Evolutionary conservation across 2,113 vertebrate species (phyloP).

Genomic region (Dendropsophus ebraccatus): DNA sequence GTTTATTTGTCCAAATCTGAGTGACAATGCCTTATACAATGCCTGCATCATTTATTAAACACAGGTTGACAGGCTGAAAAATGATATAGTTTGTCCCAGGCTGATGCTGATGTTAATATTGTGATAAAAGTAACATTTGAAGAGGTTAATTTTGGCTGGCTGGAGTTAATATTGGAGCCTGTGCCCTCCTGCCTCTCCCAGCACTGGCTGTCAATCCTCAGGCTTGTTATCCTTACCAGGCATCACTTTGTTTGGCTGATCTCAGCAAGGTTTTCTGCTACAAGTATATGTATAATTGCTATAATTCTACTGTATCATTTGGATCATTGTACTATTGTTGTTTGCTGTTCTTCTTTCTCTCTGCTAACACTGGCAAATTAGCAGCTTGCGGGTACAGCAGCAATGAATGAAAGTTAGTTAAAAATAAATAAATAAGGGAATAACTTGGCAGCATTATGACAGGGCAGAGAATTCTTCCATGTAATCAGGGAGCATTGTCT

Average conservation of each 20-base stretch:
- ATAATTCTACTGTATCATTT: conserved; percentile 82
- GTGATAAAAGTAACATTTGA: conserved; percentile 63
- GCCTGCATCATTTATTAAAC: conserved; percentile 44
- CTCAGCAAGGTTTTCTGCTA: conserved; percentile 81
- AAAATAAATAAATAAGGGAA: conserved; percentile 75
- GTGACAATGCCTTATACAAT: conserved; percentile 44
- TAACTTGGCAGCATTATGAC: conserved; percentile 70
- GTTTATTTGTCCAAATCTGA: conserved; percentile 54
- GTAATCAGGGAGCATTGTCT: conserved; percentile 67
- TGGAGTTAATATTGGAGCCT: conserved; percentile 70
- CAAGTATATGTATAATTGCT: conserved; percentile 81
- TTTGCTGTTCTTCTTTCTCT: conserved; percentile 75
- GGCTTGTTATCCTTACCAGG: conserved; percentile 72
- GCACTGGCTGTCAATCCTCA: conserved; percentile 74
- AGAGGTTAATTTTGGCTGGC: conserved; percentile 70
- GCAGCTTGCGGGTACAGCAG: conserved; percentile 74
- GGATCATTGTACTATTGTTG: conserved; percentile 81
- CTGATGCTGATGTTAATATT: conserved; percentile 51
- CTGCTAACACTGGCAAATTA: conserved; percentile 79
- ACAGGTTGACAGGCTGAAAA: conserved; percentile 48
- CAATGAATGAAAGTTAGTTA: conserved; percentile 80
- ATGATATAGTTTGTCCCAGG: conserved; percentile 39
- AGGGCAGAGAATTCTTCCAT: conserved; percentile 62
- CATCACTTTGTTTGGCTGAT: conserved; percentile 79
- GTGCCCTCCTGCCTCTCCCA: conserved; percentile 75